Base-by-base conservation (phyloP, 2,888 invertebrate genomes). In the Alsophila aescularia region DNA sequence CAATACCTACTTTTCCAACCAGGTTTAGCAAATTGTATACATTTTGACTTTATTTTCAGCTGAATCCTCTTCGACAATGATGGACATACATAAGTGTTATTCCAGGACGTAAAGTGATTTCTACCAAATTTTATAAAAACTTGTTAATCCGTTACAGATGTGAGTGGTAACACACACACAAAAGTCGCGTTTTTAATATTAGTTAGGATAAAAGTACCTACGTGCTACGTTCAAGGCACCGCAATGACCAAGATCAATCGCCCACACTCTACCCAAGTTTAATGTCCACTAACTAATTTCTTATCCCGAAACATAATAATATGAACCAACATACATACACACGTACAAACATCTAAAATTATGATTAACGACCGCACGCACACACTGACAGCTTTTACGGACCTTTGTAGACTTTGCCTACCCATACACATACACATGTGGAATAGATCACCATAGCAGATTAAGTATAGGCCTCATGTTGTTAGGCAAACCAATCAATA, bases 241-340 rank as follows among this genome's bases (percentile, higher is more conserved):
- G 24, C 3, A 5, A 24, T 24, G 58, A 80, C 70, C 82, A 85
- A 83, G 67, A 81, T 35, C 5, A 32, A 16, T 41, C 27, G 15
- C 14, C 58, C 75, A 43, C 32, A 64, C 73, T 79, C 60, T 56
- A 74, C 57, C 64, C 69, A 89, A 91, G 85, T 90, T 91, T 91
- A 87, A 91, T 90, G 91, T 91, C 91, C 91, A 90, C 91, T 87
- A 90, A 91, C 92, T 92, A 92, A 92, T 92, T 92, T 92, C 92
- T 92, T 92, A 92, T 92, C 90, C 90, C 89, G 84, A 91, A 92
- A 91, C 90, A 90, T 91, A 90, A 91, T 92, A 91, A 90, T 88
- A 83, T 87, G 87, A 86, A 79, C 87, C 83, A 83, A 88, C 87
- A 84, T 83, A 54, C 53, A 49, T 49, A 54, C 57, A 85, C 89